These are phyloP conservation scores for Pseudococcus jackbeardsleyi DNA, from an alignment of 2,888 invertebrate genomes.

Conservation along the genomic window DNA sequence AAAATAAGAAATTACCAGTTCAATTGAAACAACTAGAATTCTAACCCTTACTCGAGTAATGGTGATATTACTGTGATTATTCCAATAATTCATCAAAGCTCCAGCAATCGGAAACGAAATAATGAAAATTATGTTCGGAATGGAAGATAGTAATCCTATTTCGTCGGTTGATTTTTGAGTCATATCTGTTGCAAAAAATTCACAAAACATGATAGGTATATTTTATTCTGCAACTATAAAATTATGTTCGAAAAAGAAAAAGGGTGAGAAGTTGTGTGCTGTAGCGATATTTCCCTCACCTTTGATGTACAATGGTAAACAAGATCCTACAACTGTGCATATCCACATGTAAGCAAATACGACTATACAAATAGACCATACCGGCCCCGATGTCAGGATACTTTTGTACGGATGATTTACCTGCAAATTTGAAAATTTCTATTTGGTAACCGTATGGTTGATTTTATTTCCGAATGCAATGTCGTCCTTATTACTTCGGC, in stretches of 20 bases:
- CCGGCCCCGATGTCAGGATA: not conserved
- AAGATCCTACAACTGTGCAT: not conserved
- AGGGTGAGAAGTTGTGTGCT: no score
- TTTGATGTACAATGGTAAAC: conserved; percentile 37
- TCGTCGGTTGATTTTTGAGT: not conserved
- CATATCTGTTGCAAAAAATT: not conserved
- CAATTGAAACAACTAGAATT: not conserved
- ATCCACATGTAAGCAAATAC: not conserved
- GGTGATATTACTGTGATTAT: not conserved
- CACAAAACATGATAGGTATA: no score
- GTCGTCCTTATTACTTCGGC: no score
- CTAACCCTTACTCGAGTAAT: not conserved
- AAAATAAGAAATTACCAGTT: no score
- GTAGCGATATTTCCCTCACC: not conserved
- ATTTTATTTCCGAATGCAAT: no score
- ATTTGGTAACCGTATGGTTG: no score
- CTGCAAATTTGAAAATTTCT: not conserved
- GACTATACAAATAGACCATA: not conserved
- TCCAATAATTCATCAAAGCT: not conserved
- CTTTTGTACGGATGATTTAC: conserved; percentile 2
- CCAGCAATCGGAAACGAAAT: not conserved
- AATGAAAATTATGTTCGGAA: not conserved
- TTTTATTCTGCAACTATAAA: no score
- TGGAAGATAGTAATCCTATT: conserved; percentile 5
- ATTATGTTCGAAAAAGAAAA: no score